phyloP scores from a whole-genome alignment of 2,113 vertebrate genomes.

The Pan troglodytes region DNA sequence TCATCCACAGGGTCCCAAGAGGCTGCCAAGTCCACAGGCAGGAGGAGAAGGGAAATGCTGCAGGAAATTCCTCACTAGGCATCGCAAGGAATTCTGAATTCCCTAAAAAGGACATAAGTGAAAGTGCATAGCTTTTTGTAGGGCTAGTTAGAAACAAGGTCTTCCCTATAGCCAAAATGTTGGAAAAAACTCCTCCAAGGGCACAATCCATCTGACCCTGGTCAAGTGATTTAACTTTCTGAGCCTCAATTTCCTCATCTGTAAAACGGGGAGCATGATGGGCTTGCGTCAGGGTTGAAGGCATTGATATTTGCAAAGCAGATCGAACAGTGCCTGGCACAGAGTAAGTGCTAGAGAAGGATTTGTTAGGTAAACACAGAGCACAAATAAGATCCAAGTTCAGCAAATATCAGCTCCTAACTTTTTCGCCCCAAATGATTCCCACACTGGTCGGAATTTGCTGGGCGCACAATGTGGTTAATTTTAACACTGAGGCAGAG shows the following conservation, averaged over 20 bases:
- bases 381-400: slow-evolving; percentile 41
- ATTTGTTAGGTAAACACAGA: slow-evolving; percentile 42
- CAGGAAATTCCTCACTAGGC: background rate
- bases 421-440: slow-evolving; percentile 55
- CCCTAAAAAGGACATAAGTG: background rate
- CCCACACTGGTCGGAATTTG: slow-evolving; percentile 26
- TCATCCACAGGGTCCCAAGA: background rate
- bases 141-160: background rate
- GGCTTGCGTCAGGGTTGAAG: background rate
- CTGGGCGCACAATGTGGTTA: slow-evolving; percentile 51
- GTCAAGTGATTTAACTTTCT: background rate
- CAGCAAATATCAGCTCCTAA: slow-evolving; percentile 69
- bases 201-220: background rate
- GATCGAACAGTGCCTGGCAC: background rate
- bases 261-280: rapidly evolving
- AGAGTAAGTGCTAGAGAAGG: background rate
- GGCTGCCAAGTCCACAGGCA: background rate
- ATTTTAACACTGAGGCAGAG: slow-evolving; percentile 68
- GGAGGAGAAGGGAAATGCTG: background rate
- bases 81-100: background rate
- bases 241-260: background rate
- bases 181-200: background rate
- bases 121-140: background rate
- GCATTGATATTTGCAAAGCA: background rate
- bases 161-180: background rate